phyloP scores from a whole-genome alignment of 2,113 vertebrate species.

The Ctenomys sociabilis region DNA sequence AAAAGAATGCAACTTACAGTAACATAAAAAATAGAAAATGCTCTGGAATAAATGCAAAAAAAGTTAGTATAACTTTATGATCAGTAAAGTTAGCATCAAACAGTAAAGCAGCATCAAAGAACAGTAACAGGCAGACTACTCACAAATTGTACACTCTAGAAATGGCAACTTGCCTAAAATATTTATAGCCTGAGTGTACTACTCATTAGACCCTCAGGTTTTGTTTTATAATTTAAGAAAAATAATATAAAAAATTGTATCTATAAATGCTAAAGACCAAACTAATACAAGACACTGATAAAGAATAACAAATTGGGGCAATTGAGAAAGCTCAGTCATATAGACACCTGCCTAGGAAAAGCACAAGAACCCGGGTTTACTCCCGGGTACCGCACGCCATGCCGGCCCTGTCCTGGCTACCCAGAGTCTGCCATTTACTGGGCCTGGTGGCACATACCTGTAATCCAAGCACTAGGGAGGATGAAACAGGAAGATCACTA shows the following conservation, averaged over 20 bases:
- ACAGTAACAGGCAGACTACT: background rate
- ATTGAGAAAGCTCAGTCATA: no score
- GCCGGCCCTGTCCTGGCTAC: no score
- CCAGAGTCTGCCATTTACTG: no score
- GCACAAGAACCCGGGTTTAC: no score
- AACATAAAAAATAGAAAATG: slow-evolving; percentile 44
- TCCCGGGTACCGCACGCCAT: no score
- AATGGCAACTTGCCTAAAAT: slow-evolving; percentile 1
- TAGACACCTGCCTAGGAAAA: no score
- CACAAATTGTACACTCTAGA: background rate
- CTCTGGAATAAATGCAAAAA: background rate
- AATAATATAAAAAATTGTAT: slow-evolving; percentile 23
- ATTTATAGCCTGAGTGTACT: background rate
- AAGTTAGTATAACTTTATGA: background rate
- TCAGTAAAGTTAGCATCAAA: no score
- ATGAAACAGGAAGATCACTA: no score
- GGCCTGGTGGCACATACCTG: no score
- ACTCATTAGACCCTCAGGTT: background rate
- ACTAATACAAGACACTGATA: background rate
- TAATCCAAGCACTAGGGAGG: no score
- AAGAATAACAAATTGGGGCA: background rate
- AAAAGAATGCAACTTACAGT: background rate
- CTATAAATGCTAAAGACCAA: background rate
- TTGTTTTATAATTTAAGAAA: background rate
- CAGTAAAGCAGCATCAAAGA: background rate